Evolutionary conservation across 2,888 invertebrate species (phyloP).

Genomic region (Cecidostiba fungosa): DNA sequence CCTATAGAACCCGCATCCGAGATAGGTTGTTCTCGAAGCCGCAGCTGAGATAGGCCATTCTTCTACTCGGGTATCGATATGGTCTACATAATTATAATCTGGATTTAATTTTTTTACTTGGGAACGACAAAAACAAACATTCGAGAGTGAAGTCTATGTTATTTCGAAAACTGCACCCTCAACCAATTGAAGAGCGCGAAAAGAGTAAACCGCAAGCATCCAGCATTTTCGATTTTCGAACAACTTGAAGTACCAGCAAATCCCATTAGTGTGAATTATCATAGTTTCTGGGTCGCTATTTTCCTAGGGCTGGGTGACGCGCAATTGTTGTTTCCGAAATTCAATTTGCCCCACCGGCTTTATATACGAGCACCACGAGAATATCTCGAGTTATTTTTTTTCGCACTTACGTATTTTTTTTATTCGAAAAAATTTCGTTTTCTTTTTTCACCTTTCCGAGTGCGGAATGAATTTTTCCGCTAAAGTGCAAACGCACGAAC

Average conservation of each 20-base stretch:
- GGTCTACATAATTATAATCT: too few relatives aligned
- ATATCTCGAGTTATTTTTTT: too few relatives aligned
- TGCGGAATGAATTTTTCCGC: too few relatives aligned
- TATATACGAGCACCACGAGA: too few relatives aligned
- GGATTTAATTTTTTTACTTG: too few relatives aligned
- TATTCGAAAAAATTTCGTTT: too few relatives aligned
- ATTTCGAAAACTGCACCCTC: not conserved
- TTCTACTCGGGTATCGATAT: too few relatives aligned
- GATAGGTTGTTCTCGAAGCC: too few relatives aligned
- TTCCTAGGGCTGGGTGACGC: not conserved
- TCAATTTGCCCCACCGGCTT: conserved; percentile 7
- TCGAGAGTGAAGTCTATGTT: not conserved
- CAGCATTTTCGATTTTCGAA: not conserved
- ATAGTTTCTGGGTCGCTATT: not conserved
- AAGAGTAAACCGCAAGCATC: not conserved
- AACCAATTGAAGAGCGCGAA: not conserved
- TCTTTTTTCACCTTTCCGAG: too few relatives aligned
- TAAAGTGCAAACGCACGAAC: too few relatives aligned
- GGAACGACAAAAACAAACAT: not conserved
- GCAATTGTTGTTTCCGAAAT: conserved; percentile 7
- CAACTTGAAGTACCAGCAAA: conserved; percentile 19
- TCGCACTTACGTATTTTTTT: not conserved
- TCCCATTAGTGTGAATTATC: conserved; percentile 32
- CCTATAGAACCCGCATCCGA: too few relatives aligned
- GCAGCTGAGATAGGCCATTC: too few relatives aligned